These are phyloP conservation scores for Zygothrica quintamaculata DNA, from an alignment of 2,888 invertebrate genomes.

Conservation along the genomic window DNA sequence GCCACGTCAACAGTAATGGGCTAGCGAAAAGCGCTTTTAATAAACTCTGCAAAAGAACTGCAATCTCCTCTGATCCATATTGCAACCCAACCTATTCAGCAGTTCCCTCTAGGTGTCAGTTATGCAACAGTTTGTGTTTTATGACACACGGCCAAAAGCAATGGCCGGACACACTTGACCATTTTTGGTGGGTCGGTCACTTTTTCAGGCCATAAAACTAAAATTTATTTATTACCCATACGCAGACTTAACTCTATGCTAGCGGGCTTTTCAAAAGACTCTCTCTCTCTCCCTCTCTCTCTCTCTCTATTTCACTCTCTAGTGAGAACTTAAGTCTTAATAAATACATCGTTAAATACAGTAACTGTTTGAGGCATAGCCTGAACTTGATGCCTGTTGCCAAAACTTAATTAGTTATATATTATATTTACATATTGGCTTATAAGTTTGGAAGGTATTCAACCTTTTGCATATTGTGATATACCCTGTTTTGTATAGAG, in stretches of 20 bases:
- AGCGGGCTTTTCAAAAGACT: constrained; percentile 33
- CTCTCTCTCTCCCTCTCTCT: too few relatives aligned
- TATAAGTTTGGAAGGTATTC: not conserved
- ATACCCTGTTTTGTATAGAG: constrained; percentile 4
- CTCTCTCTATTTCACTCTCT: too few relatives aligned
- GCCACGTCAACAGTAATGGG: constrained; percentile 28
- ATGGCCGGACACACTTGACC: constrained; percentile 38
- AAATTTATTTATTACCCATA: constrained; percentile 67
- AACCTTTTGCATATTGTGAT: not conserved
- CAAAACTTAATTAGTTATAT: too few relatives aligned
- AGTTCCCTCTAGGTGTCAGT: constrained; percentile 74
- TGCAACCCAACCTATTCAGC: too few relatives aligned
- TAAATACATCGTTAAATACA: constrained; percentile 69
- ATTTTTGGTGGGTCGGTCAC: constrained; percentile 72
- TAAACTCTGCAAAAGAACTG: constrained; percentile 49
- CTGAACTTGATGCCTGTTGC: too few relatives aligned
- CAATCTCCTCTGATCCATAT: constrained; percentile 19
- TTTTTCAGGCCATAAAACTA: constrained; percentile 75
- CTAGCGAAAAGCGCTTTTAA: constrained; percentile 69
- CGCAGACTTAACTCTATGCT: constrained; percentile 50
- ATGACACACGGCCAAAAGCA: constrained; percentile 50
- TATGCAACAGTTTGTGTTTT: constrained; percentile 78
- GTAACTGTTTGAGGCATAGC: constrained; percentile 23
- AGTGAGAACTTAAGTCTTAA: constrained; percentile 66
- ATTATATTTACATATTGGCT: too few relatives aligned